phyloP scores from a whole-genome alignment of 2,113 vertebrate genomes.

The Redunca redunca region DNA sequence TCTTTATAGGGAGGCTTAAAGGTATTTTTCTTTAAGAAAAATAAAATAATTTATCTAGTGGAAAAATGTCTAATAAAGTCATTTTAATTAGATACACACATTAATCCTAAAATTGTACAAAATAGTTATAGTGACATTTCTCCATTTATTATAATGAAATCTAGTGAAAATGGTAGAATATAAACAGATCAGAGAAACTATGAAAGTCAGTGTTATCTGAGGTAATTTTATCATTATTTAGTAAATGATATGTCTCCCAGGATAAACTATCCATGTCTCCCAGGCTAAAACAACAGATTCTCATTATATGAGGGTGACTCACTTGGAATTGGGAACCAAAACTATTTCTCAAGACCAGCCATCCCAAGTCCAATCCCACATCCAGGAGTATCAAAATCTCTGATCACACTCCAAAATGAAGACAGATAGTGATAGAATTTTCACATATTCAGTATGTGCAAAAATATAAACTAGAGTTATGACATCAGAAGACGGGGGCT shows the following conservation, averaged over 20 bases:
- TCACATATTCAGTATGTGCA: not conserved
- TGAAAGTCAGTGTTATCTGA: not conserved
- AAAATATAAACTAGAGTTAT: not conserved
- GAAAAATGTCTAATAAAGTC: not conserved
- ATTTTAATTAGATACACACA: slow-evolving; percentile 38
- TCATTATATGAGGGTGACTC: not conserved
- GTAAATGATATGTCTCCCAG: not conserved
- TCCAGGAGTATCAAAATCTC: not conserved
- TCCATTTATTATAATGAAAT: slow-evolving; percentile 9
- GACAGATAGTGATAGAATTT: not conserved
- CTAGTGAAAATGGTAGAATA: not conserved
- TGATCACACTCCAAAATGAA: not conserved
- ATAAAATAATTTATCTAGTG: slow-evolving; percentile 23
- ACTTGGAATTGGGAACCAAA: not conserved
- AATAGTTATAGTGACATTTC: not conserved
- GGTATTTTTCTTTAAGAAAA: slow-evolving; percentile 13
- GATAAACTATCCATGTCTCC: not conserved
- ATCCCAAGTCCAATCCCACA: not conserved
- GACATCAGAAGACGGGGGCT: not conserved
- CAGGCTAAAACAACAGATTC: not conserved
- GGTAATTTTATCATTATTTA: not conserved
- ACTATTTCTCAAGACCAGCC: not conserved
- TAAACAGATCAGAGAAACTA: not conserved
- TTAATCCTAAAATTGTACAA: slow-evolving; percentile 36
- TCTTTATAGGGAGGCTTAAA: not conserved